These are phyloP conservation scores for Adelosebastes latens DNA, from an alignment of 2,797 vertebrate species.

Conservation along the genomic window DNA sequence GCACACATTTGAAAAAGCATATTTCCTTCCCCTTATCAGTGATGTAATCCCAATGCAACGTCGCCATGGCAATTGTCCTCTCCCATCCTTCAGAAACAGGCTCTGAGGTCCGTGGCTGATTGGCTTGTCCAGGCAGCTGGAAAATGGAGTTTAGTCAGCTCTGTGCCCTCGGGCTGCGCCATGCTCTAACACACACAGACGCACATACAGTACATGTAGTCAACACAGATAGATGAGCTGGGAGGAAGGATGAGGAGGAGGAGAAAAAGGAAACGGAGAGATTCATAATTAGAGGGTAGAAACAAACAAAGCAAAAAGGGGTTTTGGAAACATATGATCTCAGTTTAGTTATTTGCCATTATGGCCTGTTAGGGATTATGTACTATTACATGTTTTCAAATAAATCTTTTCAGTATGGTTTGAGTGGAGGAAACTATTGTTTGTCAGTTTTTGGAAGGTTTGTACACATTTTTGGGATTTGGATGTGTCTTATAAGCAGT, in stretches of 20 bases:
- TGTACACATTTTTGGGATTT: neutral
- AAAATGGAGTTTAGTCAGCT: slow-evolving; percentile 59
- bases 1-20: slow-evolving; percentile 25
- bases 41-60: slow-evolving; percentile 71
- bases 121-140: slow-evolving; percentile 71
- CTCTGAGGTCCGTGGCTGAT: slow-evolving; percentile 42
- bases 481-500: neutral
- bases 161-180: slow-evolving; percentile 38
- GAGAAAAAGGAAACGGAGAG: neutral
- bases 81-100: slow-evolving; percentile 42
- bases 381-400: neutral
- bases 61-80: slow-evolving; percentile 47
- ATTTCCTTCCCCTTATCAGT: slow-evolving; percentile 32
- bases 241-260: neutral
- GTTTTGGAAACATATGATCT: neutral
- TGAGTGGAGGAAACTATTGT: neutral
- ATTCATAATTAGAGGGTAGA: neutral
- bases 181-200: slow-evolving; percentile 13
- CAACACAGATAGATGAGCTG: slow-evolving; percentile 21
- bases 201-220: neutral
- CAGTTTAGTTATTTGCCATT: neutral
- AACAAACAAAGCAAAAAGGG: neutral
- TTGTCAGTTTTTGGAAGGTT: neutral
- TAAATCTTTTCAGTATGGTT: neutral
- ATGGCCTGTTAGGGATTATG: neutral